Evolutionary conservation across 2,888 invertebrate genomes (phyloP).

Genomic region (Polydrusus tereticollis): DNA sequence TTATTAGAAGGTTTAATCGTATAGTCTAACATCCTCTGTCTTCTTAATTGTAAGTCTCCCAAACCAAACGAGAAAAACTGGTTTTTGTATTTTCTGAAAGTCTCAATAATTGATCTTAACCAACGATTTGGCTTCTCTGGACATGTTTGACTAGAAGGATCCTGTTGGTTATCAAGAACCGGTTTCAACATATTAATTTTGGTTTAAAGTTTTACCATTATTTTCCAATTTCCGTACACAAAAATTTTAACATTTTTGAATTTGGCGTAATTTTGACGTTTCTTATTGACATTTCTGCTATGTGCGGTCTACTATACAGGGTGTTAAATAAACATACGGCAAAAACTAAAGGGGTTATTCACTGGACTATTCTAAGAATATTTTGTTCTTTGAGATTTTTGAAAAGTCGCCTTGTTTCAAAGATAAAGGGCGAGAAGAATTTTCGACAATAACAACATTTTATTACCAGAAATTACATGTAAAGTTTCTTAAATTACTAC

Average conservation of each 20-base stretch:
- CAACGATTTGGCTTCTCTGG: constrained; percentile 30
- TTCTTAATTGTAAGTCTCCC: constrained; percentile 10
- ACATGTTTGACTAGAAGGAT: constrained; percentile 16
- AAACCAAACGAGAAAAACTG: constrained; percentile 49
- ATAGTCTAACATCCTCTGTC: constrained; percentile 46
- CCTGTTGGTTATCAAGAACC: background rate
- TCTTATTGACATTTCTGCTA: background rate
- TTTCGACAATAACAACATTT: no score
- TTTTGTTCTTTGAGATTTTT: no score
- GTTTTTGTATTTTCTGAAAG: constrained; percentile 50
- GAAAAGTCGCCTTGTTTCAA: no score
- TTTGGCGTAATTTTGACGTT: background rate
- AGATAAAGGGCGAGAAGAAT: no score
- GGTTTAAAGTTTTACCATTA: constrained; percentile 3
- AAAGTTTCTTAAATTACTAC: no score
- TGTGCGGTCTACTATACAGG: no score
- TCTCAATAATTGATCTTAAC: constrained; percentile 51
- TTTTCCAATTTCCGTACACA: background rate
- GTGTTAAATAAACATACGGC: no score
- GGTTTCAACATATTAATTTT: constrained; percentile 29
- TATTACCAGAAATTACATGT: no score
- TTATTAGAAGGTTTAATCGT: constrained; percentile 50
- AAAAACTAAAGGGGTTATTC: no score
- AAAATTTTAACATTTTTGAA: background rate
- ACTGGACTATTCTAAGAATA: no score